phyloP scores from a whole-genome alignment of 1,140 invertebrate genomes.

The Stegodyphus mimosarum region DNA sequence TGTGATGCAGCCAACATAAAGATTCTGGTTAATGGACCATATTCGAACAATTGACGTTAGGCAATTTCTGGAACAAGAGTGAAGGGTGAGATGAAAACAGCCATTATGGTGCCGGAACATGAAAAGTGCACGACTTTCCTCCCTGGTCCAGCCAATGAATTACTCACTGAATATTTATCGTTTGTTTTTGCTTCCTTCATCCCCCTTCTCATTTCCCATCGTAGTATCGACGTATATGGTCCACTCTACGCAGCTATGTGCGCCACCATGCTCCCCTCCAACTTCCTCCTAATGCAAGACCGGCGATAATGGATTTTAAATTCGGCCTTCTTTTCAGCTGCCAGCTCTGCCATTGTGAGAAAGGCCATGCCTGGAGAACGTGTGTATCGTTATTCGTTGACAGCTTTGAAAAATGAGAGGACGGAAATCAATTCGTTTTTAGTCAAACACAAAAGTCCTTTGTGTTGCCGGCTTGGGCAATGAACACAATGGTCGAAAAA shows the following conservation, averaged over 20 bases:
- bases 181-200: slow-evolving; percentile 46
- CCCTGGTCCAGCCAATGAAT: slow-evolving; percentile 41
- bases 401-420: slow-evolving; percentile 52
- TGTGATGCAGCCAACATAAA: no score
- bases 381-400: slow-evolving; percentile 39
- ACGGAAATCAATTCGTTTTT: slow-evolving; percentile 58
- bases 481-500: slow-evolving; percentile 30
- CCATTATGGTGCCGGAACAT: slow-evolving; percentile 38
- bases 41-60: slow-evolving; percentile 27
- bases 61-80: background rate
- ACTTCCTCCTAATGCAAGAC: slow-evolving; percentile 16
- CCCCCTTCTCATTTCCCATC: background rate
- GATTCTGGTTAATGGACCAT: slow-evolving; percentile 23
- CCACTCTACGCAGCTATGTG: background rate
- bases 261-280: background rate
- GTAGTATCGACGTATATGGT: background rate
- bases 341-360: slow-evolving; percentile 15
- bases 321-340: slow-evolving; percentile 25
- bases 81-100: background rate
- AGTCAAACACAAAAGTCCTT: slow-evolving; percentile 45
- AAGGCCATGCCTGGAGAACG: background rate
- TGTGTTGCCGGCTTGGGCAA: slow-evolving; percentile 17
- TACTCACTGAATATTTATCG: slow-evolving; percentile 53
- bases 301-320: slow-evolving; percentile 57
- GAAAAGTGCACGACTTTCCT: slow-evolving; percentile 36